A percentile compares a stretch with the other conserved stretches of the same genome.
phyloP scores from a whole-genome alignment of 1,140 invertebrate genomes.

The Himalopsyche phryganea region DNA sequence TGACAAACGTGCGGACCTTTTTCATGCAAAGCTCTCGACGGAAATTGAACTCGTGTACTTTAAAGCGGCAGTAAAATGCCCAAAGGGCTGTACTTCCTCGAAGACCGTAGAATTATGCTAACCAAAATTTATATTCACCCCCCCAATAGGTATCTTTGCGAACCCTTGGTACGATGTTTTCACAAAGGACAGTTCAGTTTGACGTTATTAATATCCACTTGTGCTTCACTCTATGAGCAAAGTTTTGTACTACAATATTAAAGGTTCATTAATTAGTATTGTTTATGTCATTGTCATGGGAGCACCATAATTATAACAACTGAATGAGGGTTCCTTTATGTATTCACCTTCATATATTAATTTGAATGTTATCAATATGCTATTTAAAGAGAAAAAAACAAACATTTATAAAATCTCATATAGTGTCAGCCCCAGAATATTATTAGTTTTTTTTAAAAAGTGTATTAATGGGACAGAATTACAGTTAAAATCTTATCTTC shows the following conservation, averaged over 20 bases:
- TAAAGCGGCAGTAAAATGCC: slow-evolving; percentile 16
- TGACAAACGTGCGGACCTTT: slow-evolving; percentile 9
- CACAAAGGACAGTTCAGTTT: slow-evolving; percentile 15
- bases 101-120: slow-evolving; percentile 17
- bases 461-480: too few species aligned
- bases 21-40: slow-evolving; percentile 17
- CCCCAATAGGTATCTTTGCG: background rate
- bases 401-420: too few species aligned
- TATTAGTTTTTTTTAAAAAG: too few species aligned
- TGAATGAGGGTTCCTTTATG: too few species aligned
- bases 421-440: too few species aligned
- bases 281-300: slow-evolving; percentile 2
- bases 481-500: too few species aligned
- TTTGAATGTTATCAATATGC: too few species aligned
- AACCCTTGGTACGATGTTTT: background rate
- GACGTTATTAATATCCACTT: slow-evolving; percentile 11
- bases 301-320: background rate
- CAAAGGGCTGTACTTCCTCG: slow-evolving; percentile 18
- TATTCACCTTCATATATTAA: too few species aligned
- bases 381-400: too few species aligned
- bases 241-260: slow-evolving; percentile 12
- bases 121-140: slow-evolving; percentile 23
- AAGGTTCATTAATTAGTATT: slow-evolving; percentile 21
- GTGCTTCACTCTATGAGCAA: slow-evolving; percentile 4
- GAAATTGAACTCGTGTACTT: slow-evolving; percentile 24